Base-by-base conservation (phyloP, 2,113 vertebrate genomes). In the Elgaria multicarinata region DNA sequence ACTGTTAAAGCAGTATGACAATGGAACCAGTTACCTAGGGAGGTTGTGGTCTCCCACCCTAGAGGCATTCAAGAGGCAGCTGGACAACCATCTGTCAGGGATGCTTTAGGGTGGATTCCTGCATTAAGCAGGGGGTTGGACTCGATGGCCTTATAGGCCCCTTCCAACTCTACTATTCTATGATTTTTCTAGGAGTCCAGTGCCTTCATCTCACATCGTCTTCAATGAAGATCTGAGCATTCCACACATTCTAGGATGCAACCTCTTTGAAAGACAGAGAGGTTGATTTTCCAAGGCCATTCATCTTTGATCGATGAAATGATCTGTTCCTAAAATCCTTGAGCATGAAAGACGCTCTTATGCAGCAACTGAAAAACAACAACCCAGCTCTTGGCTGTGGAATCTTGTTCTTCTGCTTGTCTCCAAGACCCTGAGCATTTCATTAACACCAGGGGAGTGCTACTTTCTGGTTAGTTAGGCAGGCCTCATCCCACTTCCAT, bases 401-500 rank as follows among this genome's bases (percentile, higher is more conserved):
- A 22, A 88, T 62, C 20, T 91, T 88, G 46, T 36, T 85, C 92
- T 91, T 82, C 81, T 55, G 76, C 91, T 53, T 83, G 93, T 91
- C 84, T 46, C 76, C 91, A 85, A 87, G 53, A 88, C 16, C 42
- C 66, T 87, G 31, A 42, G 78, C 77, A 67, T 3, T 77, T 55
- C 76, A 91, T 90, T 87, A 39, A 67, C 55, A 20, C 13, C 33
- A 44, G n/a, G 77, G 90, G 75, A 92, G 66, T 90, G 90, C 71
- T 82, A 86, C 72, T n/a, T 92, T 85, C 92, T 89, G 80, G 90
- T 86, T 88, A 81, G 71, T 87, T 91, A 93, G 86, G 80, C 94
- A 94, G 93, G 87, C 90, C 88, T 95, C 88, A 90, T 94, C 93
- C 87, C 93, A 90, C 74, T 93, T 89, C 92, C 87, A 85, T 0